Evolutionary conservation across 2,888 invertebrate species (phyloP), one percentile per base, ranked within the genome.

Genomic region (Sialis lutaria): DNA sequence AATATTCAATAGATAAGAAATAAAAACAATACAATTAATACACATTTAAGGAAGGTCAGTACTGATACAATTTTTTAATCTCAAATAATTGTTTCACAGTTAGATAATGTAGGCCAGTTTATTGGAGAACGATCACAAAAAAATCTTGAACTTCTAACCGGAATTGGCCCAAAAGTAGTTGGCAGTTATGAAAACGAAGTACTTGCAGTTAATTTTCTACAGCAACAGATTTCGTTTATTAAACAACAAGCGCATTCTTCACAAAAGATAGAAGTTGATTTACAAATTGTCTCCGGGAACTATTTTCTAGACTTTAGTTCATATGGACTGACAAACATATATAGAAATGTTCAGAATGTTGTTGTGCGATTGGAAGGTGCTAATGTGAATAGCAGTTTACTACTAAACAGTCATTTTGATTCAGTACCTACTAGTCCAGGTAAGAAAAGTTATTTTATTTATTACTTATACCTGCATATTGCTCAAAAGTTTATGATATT

Each of bases 351-450:
- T 53, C 80, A 81, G 61, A 89, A 86, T 67, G 75, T 92, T 54
- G 70, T 88, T 52, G 88, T 82, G 40, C 77, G 75, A 61, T 62
- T 87, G 44, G 73, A 78, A 50, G 75, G 80, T 4, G 57, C 59
- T 33, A 57, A 62, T 50, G 61, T 64, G 40, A 62, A 69, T 4
- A 70, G 60, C 57, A 79, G 81, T 55, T 66, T 93, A 50, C 70
- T 93, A 56, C 67, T 95, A 55, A 95, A 93, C 68, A 88, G 91
- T 59, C 95, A 95, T 69, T 90, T 82, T 67, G 93, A 93, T 69
- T 79, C 86, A 46, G 87, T 90, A 55, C 76, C 85, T 35, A 85
- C 83, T 56, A 89, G 88, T 57, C 87, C 89, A 60, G 90, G 87
- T 83, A 60, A 61, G 7, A 5, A 7, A 8, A 10, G 2, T 6